Conservation (phyloP, 2,888 invertebrate species). For the Gymnocheta viridis region DNA sequence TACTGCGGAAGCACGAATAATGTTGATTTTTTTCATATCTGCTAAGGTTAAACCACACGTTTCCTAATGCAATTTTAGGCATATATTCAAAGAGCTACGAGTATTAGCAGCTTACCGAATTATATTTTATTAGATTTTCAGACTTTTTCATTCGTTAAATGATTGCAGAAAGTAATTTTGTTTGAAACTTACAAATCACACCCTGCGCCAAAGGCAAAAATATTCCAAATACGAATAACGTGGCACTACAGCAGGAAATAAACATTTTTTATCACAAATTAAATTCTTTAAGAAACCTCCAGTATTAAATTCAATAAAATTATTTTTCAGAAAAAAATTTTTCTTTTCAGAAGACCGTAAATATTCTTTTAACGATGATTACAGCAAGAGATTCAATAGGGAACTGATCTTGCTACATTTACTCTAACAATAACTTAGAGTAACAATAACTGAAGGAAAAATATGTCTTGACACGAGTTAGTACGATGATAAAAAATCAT, state of each 20-base stretch:
- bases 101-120: no score
- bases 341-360: slow-evolving; percentile 12
- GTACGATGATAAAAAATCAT: slow-evolving; percentile 51
- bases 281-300: slow-evolving; percentile 70
- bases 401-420: slow-evolving; percentile 51
- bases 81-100: no score
- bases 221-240: slow-evolving; percentile 69
- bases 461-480: slow-evolving; percentile 58
- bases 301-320: slow-evolving; percentile 28
- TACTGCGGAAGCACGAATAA: no score
- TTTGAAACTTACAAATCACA: slow-evolving; percentile 73
- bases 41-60: not conserved
- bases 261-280: slow-evolving; percentile 75
- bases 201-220: slow-evolving; percentile 74
- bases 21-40: no score
- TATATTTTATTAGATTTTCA: not conserved
- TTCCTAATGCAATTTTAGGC: not conserved
- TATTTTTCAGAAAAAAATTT: slow-evolving; percentile 11
- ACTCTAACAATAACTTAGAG: slow-evolving; percentile 37
- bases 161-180: slow-evolving; percentile 6
- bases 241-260: slow-evolving; percentile 75
- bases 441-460: slow-evolving; percentile 12
- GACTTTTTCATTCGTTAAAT: not conserved
- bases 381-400: slow-evolving; percentile 32
- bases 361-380: slow-evolving; percentile 37